phyloP scores from a whole-genome alignment of 2,797 vertebrate species.

The Smutsia temminckii region DNA sequence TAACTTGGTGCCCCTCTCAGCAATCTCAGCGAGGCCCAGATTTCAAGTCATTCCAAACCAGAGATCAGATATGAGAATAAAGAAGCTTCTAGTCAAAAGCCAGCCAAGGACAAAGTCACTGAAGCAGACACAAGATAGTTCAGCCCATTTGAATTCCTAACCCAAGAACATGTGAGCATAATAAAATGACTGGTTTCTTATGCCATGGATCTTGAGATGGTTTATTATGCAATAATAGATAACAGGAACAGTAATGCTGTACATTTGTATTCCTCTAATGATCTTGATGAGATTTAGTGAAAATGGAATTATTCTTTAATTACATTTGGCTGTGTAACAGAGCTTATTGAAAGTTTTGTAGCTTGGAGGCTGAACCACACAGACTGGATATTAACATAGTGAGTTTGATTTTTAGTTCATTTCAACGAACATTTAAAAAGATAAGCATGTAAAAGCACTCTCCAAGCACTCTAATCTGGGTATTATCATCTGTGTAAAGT shows the following conservation, averaged over 20 bases:
- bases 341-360: neutral
- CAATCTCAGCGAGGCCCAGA: neutral
- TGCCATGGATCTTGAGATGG: neutral
- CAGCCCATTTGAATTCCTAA: neutral
- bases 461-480: neutral
- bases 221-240: neutral
- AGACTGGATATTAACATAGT: neutral
- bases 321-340: neutral
- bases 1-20: neutral
- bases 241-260: neutral
- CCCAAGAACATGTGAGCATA: neutral
- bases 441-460: neutral
- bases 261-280: neutral
- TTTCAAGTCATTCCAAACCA: neutral
- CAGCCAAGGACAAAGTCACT: neutral
- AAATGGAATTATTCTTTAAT: neutral
- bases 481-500: neutral
- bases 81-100: neutral
- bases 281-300: constrained; percentile 16
- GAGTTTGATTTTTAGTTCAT: neutral
- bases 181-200: neutral
- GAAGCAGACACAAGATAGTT: neutral
- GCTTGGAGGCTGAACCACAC: neutral
- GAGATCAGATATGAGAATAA: neutral
- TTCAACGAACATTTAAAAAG: neutral